Percentiles rank a stretch among this genome's conserved stretches.
Conservation (phyloP, 2,888 invertebrate genomes). For the Aricia artaxerxes region DNA sequence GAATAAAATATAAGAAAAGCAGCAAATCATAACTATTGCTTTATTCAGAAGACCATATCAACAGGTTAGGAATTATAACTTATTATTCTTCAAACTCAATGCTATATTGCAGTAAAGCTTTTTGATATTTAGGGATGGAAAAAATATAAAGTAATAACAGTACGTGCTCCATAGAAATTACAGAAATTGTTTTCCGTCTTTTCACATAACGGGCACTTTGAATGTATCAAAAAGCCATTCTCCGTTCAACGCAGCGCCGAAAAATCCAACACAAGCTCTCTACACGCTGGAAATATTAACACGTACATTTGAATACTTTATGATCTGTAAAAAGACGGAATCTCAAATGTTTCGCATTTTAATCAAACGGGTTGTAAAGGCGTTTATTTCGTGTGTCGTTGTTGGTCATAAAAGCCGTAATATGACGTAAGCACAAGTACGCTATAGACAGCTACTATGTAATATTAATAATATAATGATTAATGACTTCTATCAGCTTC, state of each 20-base stretch:
- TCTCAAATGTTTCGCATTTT: slow-evolving; percentile 76
- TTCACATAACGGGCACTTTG: slow-evolving; percentile 49
- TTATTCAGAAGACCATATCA: neutral
- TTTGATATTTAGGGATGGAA: slow-evolving; percentile 8
- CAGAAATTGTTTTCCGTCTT: slow-evolving; percentile 26
- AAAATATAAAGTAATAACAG: slow-evolving; percentile 11
- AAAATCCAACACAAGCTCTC: slow-evolving; percentile 52
- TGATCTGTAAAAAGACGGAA: slow-evolving; percentile 77
- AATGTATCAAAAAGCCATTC: slow-evolving; percentile 53
- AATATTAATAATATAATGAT: too few relatives aligned
- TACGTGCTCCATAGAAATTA: slow-evolving; percentile 11
- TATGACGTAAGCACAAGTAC: neutral
- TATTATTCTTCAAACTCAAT: neutral
- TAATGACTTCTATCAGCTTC: too few relatives aligned
- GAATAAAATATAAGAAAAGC: too few relatives aligned
- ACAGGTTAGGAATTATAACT: neutral
- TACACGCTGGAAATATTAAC: slow-evolving; percentile 77
- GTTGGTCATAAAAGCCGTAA: slow-evolving; percentile 28
- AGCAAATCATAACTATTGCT: neutral
- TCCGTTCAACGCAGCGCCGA: slow-evolving; percentile 34
- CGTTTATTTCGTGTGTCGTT: slow-evolving; percentile 30
- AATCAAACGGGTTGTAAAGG: slow-evolving; percentile 57
- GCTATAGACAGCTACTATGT: neutral
- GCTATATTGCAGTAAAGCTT: neutral
- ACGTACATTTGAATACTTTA: slow-evolving; percentile 76